These are phyloP conservation scores for Drosophila littoralis DNA, from an alignment of 1,140 invertebrate genomes.

Conservation along the genomic window DNA sequence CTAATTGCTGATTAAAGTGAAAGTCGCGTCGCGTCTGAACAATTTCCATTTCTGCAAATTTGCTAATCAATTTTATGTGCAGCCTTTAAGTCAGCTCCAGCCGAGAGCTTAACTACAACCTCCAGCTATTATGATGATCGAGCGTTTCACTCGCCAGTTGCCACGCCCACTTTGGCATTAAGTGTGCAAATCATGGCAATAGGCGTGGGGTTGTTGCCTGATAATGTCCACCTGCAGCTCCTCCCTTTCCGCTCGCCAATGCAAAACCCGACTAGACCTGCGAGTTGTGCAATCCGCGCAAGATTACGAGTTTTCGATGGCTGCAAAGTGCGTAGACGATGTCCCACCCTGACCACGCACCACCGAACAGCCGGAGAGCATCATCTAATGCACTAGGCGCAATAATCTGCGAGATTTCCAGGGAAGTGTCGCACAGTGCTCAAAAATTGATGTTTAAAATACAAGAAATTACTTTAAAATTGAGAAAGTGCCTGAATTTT, in stretches of 20 bases:
- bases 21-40: constrained; percentile 45
- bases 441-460: no score
- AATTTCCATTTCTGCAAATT: constrained; percentile 52
- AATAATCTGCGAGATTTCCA: constrained; percentile 4
- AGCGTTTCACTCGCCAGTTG: not conserved
- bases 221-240: constrained; percentile 1
- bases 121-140: constrained; percentile 2
- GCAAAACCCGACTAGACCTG: not conserved
- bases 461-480: no score
- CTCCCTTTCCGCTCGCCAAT: not conserved
- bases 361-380: not conserved
- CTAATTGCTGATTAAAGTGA: constrained; percentile 63
- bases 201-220: constrained; percentile 9
- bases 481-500: no score
- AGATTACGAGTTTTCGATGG: constrained; percentile 23
- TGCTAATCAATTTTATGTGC: constrained; percentile 70
- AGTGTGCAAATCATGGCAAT: constrained; percentile 12
- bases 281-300: constrained; percentile 25
- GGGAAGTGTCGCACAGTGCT: constrained; percentile 9
- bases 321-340: constrained; percentile 28
- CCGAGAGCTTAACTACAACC: constrained; percentile 37
- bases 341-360: not conserved
- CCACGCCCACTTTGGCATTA: not conserved
- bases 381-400: constrained; percentile 8
- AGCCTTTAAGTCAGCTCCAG: constrained; percentile 22